These are phyloP conservation scores for Uropsilus gracilis DNA, from an alignment of 2,113 vertebrate species.

Conservation along the genomic window DNA sequence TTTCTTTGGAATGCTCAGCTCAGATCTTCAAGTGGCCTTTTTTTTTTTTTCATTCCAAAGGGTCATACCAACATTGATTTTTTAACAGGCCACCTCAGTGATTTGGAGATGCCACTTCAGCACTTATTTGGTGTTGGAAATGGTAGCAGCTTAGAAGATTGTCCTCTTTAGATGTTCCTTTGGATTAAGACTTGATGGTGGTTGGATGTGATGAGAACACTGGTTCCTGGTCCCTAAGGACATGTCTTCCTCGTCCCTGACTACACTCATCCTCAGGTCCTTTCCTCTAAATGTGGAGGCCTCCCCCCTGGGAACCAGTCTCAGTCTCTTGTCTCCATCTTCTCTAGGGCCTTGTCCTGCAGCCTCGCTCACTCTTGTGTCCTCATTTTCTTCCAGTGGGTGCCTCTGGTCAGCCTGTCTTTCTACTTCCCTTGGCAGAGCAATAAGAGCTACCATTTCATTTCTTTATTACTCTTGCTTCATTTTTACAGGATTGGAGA, in stretches of 20 bases:
- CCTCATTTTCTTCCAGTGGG: not conserved
- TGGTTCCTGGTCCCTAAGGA: no score
- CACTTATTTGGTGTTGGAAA: not conserved
- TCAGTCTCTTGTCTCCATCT: not conserved
- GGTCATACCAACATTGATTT: not conserved
- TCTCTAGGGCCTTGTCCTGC: not conserved
- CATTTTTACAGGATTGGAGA: not conserved
- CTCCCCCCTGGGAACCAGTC: not conserved
- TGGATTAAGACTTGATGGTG: not conserved
- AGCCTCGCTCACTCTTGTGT: not conserved
- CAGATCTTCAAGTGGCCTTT: not conserved
- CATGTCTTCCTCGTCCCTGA: no score
- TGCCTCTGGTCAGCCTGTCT: not conserved
- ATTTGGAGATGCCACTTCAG: not conserved
- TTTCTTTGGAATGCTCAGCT: not conserved
- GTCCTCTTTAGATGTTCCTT: not conserved
- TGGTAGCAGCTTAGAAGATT: not conserved
- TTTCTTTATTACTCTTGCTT: not conserved
- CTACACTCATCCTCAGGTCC: no score
- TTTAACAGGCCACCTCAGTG: not conserved
- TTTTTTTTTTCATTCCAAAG: not conserved
- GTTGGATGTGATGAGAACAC: not conserved
- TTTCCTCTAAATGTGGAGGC: not conserved
- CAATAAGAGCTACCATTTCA: not conserved
- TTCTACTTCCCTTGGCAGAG: not conserved